Conservation (phyloP, 2,888 invertebrate genomes). For the Lasioglossum lativentre region DNA sequence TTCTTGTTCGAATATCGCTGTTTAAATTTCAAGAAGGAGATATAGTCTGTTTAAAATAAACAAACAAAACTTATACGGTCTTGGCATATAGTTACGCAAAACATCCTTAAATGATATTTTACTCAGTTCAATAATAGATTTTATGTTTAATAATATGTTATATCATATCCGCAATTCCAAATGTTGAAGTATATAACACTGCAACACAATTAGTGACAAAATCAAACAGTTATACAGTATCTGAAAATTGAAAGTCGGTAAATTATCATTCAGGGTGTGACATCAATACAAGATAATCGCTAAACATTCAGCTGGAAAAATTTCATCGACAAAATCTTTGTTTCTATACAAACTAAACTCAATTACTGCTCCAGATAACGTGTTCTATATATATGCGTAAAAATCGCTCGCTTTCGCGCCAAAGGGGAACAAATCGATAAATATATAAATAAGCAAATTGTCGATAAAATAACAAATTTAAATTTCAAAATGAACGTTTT, state of each 20-base stretch:
- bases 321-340: not conserved
- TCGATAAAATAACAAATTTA: conserved; percentile 12
- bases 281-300: not conserved
- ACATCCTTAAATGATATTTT: conserved; percentile 6
- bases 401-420: not conserved
- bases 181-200: not conserved
- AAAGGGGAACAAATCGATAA: conserved; percentile 3
- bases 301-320: not conserved
- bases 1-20: not conserved
- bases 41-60: not conserved
- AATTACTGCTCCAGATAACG: not conserved
- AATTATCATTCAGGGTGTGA: not conserved
- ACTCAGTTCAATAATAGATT: not conserved
- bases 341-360: not conserved
- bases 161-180: not conserved
- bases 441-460: not conserved
- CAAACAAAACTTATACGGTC: not conserved
- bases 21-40: not conserved
- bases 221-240: not conserved
- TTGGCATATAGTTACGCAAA: not conserved
- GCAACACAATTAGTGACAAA: not conserved
- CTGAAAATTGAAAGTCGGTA: not conserved
- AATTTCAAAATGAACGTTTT: conserved; percentile 12
- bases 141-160: not conserved
- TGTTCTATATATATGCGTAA: not conserved